A percentile compares a stretch with the other conserved stretches of the same genome.
These are phyloP conservation scores for Halocaridina rubra DNA, from an alignment of 2,888 invertebrate species.

Conservation along the genomic window DNA sequence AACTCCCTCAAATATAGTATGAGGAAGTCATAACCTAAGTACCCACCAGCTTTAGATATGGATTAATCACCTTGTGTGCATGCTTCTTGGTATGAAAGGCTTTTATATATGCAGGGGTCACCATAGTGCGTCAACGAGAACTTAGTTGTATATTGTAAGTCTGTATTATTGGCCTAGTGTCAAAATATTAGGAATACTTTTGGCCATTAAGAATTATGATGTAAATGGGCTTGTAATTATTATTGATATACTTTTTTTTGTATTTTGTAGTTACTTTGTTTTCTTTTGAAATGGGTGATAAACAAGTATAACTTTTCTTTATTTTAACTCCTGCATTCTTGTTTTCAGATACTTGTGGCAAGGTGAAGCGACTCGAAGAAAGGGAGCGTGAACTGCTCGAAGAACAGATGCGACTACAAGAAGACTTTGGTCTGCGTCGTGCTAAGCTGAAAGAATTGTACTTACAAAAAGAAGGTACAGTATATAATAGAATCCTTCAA, in stretches of 20 bases:
- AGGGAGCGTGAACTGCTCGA: constrained; percentile 75
- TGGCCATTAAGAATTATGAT: not conserved
- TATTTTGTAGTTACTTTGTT: not conserved
- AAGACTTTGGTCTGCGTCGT: constrained; percentile 89
- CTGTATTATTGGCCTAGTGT: too few relatives aligned
- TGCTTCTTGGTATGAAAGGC: too few relatives aligned
- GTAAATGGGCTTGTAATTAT: not conserved
- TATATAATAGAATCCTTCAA: too few relatives aligned
- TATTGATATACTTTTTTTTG: not conserved
- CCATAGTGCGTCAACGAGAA: too few relatives aligned
- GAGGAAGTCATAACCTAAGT: too few relatives aligned
- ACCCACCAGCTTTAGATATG: too few relatives aligned
- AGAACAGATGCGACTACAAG: constrained; percentile 85
- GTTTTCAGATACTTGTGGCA: constrained; percentile 63
- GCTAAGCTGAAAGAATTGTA: constrained; percentile 93
- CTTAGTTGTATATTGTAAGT: too few relatives aligned
- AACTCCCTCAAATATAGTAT: too few relatives aligned
- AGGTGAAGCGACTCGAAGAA: constrained; percentile 58
- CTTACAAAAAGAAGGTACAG: constrained; percentile 95
- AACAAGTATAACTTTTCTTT: not conserved
- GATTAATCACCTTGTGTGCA: too few relatives aligned
- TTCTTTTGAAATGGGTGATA: not conserved
- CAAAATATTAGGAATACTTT: too few relatives aligned
- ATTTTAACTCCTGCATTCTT: not conserved
- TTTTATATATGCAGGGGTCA: too few relatives aligned